Evolutionary conservation across 1,140 invertebrate species (phyloP), one percentile per base, ranked within the genome.

Genomic region (Bombus waltoni): DNA sequence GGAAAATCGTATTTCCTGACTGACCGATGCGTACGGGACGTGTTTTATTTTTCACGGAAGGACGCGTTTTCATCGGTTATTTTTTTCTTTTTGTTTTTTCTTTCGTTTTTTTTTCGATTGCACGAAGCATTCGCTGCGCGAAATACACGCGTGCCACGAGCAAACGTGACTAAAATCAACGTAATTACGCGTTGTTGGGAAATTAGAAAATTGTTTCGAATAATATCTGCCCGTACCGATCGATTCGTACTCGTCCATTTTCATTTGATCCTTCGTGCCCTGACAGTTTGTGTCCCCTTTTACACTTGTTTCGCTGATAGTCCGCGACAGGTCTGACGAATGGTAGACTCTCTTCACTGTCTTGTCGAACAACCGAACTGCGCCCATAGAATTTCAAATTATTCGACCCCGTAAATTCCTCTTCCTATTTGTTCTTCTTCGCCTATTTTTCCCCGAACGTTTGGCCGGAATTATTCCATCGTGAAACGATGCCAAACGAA

Each of bases 11-110:
- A 70, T 73, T 59, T 35, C n/a, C 40, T n/a, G 53, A 9, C 40
- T 32, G 42, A 32, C 28, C 13, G 53, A 47, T 38, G 28, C 28
- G 35, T 40, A 68, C 79, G 40, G 32, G 42, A 35, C 38, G 9
- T 5, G 57, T 66, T 83, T 68, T 53, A 28, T 71, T 73, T 79
- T 76, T 68, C 70, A 83, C 72, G 72, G 59, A 66, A 66, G 59
- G 42, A 38, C 40, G 42, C 40, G 38, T 66, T 82, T 72, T 57
- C 35, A 72, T 35, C n/a, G 8, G 42, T 44, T 82, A 9, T n/a
- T 32, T 35, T 32, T 11, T 59, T 28, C 10, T 9, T 62, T n/a
- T 57, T 25, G 0, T 59, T 25, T 22, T 9, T 6, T 9, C 25
- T n/a, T 62, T n/a, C 32, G 32, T 32, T 62, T 62, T 62, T 62